Conservation (phyloP, 2,113 vertebrate species). For the Gopherus evgoodei region DNA sequence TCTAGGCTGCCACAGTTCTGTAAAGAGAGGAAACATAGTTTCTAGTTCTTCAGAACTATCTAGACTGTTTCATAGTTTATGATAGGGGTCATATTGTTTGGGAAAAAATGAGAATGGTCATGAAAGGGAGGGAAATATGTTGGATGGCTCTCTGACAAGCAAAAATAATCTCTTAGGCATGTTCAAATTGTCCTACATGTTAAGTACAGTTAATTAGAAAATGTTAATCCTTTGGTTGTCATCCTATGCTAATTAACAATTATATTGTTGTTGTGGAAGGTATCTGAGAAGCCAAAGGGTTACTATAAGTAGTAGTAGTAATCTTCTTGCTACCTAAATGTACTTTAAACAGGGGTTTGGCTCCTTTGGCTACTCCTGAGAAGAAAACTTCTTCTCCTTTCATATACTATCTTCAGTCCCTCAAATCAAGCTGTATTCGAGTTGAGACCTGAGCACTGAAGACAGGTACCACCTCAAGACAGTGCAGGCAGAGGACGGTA, state of each 20-base stretch:
- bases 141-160: neutral
- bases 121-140: neutral
- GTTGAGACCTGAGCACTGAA: neutral
- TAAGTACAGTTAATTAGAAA: neutral
- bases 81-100: neutral
- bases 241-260: neutral
- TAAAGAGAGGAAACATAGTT: neutral
- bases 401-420: neutral
- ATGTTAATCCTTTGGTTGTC: neutral
- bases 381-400: neutral
- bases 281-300: neutral
- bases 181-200: neutral
- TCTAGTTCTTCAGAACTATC: neutral
- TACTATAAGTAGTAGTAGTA: neutral
- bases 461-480: neutral
- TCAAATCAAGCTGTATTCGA: neutral
- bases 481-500: neutral
- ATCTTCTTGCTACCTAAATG: neutral
- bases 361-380: neutral
- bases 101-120: neutral
- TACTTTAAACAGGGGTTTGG: neutral
- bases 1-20: neutral
- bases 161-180: neutral
- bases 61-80: neutral
- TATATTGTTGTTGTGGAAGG: neutral